phyloP scores from a whole-genome alignment of 2,888 invertebrate species.

The Platycnemis pennipes region DNA sequence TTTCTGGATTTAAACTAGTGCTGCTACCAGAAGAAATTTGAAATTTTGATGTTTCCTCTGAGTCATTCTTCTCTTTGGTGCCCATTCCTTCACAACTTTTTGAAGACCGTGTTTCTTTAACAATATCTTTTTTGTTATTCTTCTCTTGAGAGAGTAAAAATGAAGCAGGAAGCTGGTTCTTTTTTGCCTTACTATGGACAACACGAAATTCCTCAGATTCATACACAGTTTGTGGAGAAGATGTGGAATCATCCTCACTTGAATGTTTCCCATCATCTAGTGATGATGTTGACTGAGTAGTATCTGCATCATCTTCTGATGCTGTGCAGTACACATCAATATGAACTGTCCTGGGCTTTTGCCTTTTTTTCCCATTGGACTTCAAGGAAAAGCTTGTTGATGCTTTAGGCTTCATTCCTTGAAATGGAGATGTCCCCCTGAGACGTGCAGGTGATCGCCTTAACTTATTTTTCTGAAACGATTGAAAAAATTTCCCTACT shows the following conservation, averaged over 20 bases:
- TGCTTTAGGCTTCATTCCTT: conserved; percentile 68
- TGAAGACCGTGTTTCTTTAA: neutral
- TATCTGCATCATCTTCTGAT: conserved; percentile 79
- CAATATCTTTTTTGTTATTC: conserved; percentile 3
- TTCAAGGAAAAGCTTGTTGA: conserved; percentile 50
- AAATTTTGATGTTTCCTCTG: conserved; percentile 18
- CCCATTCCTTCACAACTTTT: neutral
- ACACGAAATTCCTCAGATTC: conserved; percentile 83
- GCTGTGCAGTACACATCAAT: conserved; percentile 89
- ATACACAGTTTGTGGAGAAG: conserved; percentile 84
- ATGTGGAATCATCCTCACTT: conserved; percentile 77
- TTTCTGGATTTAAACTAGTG: conserved; percentile 35
- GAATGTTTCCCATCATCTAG: conserved; percentile 72
- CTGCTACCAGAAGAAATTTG: neutral
- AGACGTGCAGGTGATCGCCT: conserved; percentile 75
- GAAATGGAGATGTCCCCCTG: conserved; percentile 73
- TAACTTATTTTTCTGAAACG: conserved; percentile 65
- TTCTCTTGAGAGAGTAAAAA: conserved; percentile 7
- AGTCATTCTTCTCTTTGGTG: neutral
- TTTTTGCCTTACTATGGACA: conserved; percentile 81
- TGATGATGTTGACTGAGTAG: conserved; percentile 75
- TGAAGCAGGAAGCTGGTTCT: conserved; percentile 78
- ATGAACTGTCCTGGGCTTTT: conserved; percentile 85
- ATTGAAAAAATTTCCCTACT: neutral
- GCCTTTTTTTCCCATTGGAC: conserved; percentile 75